phyloP scores from a whole-genome alignment of 2,797 vertebrate species.

The Crypturellus tataupa region DNA sequence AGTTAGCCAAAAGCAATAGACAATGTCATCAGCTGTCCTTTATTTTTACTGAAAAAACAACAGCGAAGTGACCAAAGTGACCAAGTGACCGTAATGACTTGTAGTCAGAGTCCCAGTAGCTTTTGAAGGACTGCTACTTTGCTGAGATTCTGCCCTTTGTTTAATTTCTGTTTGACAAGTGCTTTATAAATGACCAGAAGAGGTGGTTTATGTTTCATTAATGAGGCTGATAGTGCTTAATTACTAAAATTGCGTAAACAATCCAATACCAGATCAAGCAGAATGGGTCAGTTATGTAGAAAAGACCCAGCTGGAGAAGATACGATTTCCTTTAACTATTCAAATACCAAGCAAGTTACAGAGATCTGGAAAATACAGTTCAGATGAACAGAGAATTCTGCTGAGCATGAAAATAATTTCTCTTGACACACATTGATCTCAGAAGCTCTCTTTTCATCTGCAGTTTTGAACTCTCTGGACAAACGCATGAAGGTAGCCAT shows the following conservation, averaged over 20 bases:
- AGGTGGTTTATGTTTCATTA: slow-evolving; percentile 87
- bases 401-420: background rate
- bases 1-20: slow-evolving; percentile 75
- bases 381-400: background rate
- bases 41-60: slow-evolving; percentile 73
- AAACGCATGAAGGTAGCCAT: background rate
- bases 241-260: slow-evolving; percentile 83
- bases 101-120: slow-evolving; percentile 66
- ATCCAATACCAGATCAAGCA: slow-evolving; percentile 80
- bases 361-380: background rate
- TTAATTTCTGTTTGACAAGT: slow-evolving; percentile 84
- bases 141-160: slow-evolving; percentile 78
- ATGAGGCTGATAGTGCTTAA: slow-evolving; percentile 85
- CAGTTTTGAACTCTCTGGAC: background rate
- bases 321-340: slow-evolving; percentile 78
- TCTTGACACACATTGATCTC: accelerated
- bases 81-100: slow-evolving; percentile 29
- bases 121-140: slow-evolving; percentile 71
- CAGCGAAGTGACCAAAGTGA: slow-evolving; percentile 61
- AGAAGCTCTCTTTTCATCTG: background rate
- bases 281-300: slow-evolving; percentile 81
- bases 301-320: slow-evolving; percentile 81
- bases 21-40: slow-evolving; percentile 65
- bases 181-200: slow-evolving; percentile 82
- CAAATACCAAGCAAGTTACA: slow-evolving; percentile 14